Evolutionary conservation across 2,888 invertebrate species (phyloP).

Genomic region (Perizoma flavofasciatum): DNA sequence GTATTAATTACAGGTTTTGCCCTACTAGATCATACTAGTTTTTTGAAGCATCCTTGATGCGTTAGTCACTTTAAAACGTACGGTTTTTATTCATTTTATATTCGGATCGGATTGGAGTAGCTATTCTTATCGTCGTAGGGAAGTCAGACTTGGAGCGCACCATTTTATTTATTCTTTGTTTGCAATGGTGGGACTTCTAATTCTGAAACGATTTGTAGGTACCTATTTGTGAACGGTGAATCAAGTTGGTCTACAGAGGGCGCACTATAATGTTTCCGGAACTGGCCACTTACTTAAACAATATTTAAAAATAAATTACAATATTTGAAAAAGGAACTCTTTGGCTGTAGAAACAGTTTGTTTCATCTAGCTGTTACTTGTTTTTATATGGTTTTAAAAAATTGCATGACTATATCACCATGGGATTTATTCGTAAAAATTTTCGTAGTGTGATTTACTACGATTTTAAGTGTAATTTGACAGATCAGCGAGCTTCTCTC

Average conservation of each 20-base stretch:
- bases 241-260: too few relatives aligned
- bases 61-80: constrained; percentile 15
- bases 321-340: too few relatives aligned
- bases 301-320: too few relatives aligned
- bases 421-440: too few relatives aligned
- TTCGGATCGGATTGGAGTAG: constrained; percentile 7
- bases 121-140: constrained; percentile 19
- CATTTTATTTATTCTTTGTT: constrained; percentile 18
- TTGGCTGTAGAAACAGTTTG: too few relatives aligned
- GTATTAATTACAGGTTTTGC: constrained; percentile 20
- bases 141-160: constrained; percentile 1
- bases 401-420: too few relatives aligned
- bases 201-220: constrained; percentile 19
- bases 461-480: background rate
- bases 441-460: background rate
- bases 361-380: too few relatives aligned
- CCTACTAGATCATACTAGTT: constrained; percentile 27
- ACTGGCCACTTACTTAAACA: too few relatives aligned
- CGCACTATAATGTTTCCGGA: too few relatives aligned
- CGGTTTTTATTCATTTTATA: constrained; percentile 12
- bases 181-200: constrained; percentile 12
- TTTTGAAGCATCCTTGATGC: constrained; percentile 21
- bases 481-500: too few relatives aligned
- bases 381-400: background rate
- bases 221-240: too few relatives aligned